Base-by-base conservation (phyloP, 2,888 invertebrate species). In the Agrenia bidenticulata region DNA sequence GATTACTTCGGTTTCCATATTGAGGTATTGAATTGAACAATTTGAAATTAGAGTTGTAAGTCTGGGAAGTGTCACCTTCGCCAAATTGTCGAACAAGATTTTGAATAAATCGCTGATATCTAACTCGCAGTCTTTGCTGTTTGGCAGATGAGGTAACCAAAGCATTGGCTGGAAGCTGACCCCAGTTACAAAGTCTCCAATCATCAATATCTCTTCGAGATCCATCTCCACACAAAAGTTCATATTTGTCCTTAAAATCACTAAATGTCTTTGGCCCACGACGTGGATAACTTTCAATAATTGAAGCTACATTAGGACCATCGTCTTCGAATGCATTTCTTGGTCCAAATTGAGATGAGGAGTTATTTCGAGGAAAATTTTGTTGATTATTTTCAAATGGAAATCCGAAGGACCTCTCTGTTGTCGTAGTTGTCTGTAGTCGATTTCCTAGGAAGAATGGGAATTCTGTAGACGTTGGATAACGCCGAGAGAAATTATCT, bases 121-220 rank as follows among this genome's bases (percentile, higher is more conserved):
- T 70, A 23, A 67, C 39, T 9, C 89, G 82, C 50, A 83, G 82
- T 15, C 85, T 82, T 7, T 80, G 79, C 9, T 83, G 80, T 7
- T 87, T 87, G 0, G 90, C 93, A 9, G 93, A 93, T n/a, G 90
- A 89, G 1, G 90, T 89, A 1, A 94, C 90, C 7, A 94, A 80
- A 0, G 92, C 91, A 80, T 92, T 89, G 0, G 92, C 86, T 0
- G 92, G 92, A 13, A 90, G 88, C 54, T 83, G 81, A 5, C 92
- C 94, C 94, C 94, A 94, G 80, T 92, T 88, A 78, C 94, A 94
- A 27, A 81, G 81, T 60, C 84, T 83, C 80, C 87, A 92, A 58
- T 90, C 87, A 0, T 84, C 84, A 13, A 92, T 80, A 0, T 87
- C 81, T 17, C 83, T 83, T 0, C 91, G 85, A 1, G 85, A 82